Conservation (phyloP, 2,113 vertebrate species). For the Chaenogobius annularis region DNA sequence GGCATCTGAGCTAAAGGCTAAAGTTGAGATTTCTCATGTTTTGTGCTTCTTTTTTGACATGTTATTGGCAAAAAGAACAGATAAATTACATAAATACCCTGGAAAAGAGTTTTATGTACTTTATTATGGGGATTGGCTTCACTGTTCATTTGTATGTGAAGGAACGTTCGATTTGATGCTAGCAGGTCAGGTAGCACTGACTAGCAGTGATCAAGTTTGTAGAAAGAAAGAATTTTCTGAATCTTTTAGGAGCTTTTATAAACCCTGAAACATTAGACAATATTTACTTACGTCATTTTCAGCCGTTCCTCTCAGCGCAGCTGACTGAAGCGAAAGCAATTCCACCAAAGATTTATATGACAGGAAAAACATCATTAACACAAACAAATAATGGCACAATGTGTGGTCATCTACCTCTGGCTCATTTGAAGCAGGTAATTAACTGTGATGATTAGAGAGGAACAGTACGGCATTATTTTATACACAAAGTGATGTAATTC, state of each 20-base stretch:
- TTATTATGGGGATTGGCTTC: no score
- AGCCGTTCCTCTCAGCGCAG: not conserved
- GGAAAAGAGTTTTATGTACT: no score
- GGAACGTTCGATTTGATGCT: no score
- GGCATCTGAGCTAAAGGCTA: no score
- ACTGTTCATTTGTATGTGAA: no score
- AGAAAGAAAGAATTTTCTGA: no score
- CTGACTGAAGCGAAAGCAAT: not conserved
- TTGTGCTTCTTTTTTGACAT: no score
- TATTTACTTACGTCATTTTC: not conserved
- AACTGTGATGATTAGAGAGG: not conserved
- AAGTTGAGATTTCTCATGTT: no score
- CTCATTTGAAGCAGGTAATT: slow-evolving; percentile 1
- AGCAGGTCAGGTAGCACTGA: no score
- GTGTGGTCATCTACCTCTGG: not conserved
- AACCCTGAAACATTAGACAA: not conserved
- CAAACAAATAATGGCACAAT: not conserved
- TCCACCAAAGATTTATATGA: not conserved
- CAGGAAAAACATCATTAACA: slow-evolving; percentile 1
- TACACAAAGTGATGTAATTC: not conserved
- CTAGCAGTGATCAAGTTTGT: no score
- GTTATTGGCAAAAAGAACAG: no score
- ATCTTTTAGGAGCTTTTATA: not conserved
- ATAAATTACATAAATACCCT: no score
- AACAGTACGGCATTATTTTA: not conserved